A percentile compares a stretch with the other conserved stretches of the same genome.
Evolutionary conservation across 2,888 invertebrate genomes (phyloP).

Genomic region (Zonitis immaculata): DNA sequence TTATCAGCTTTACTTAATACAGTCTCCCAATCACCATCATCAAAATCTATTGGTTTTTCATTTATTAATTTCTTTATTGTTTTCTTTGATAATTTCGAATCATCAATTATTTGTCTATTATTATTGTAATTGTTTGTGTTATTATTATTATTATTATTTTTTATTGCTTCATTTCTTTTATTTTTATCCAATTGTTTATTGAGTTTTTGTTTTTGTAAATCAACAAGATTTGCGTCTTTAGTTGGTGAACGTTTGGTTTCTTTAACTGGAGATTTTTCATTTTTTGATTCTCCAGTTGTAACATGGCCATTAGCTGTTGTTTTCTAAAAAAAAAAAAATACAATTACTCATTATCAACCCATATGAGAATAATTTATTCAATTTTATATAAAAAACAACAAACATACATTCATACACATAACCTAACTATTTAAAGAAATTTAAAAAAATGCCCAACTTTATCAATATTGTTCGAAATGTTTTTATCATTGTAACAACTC

Average conservation of each 20-base stretch:
- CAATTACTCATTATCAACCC: no score
- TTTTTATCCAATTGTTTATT: constrained; percentile 48
- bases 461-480: no score
- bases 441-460: no score
- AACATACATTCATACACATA: no score
- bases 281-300: constrained; percentile 54
- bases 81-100: constrained; percentile 52
- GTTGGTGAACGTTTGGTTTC: constrained; percentile 50
- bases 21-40: constrained; percentile 72
- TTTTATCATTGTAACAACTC: no score
- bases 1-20: constrained; percentile 68
- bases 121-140: no score
- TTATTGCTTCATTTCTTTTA: constrained; percentile 49
- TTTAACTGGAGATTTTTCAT: constrained; percentile 56
- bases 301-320: constrained; percentile 60
- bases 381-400: no score
- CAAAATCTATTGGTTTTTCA: constrained; percentile 68
- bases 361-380: no score
- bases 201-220: constrained; percentile 43
- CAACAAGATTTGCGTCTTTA: constrained; percentile 45
- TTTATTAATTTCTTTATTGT: constrained; percentile 55
- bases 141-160: constrained; percentile 31
- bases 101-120: constrained; percentile 49
- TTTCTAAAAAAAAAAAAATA: constrained; percentile 49
- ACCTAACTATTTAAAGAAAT: no score